Evolutionary conservation across 2,888 invertebrate species (phyloP), one percentile per base, ranked within the genome.

Genomic region (Macrophya alboannulata): DNA sequence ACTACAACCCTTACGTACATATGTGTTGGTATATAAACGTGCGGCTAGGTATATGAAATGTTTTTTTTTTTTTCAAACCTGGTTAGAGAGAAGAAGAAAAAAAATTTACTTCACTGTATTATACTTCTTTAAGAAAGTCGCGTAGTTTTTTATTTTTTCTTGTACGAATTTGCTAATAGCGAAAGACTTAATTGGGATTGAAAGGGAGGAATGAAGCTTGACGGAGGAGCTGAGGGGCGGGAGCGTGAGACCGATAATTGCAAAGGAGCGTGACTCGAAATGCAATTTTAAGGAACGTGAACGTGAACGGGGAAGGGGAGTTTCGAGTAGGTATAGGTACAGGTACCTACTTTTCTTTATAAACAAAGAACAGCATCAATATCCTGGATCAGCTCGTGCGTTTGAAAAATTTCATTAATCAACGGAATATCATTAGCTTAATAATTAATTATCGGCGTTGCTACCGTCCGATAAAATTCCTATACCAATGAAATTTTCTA

Each of bases 341-440:
- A 4, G 71, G 17, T 9, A 9, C 31, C 15, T 25, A 25, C 15
- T 25, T 31, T 55, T 45, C 37, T 31, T 77, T 55, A n/a, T n/a
- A 77, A 77, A 51, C 77, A 77, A 51, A 77, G 51, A 1, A 55
- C 37, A 37, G 45, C 5, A 12, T 74, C 43, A n/a, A n/a, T n/a
- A n/a, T n/a, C 43, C 51, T n/a, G 31, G 25, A 31, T 31, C 31
- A 40, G n/a, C 4, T 40, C n/a, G n/a, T 62, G 43, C 21, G 81
- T 81, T 81, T 81, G 40, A 45, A 62, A 62, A 81, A 81, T 81
- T 59, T 62, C 62, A 81, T 81, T 81, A 81, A 81, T 81, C 81
- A 62, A 81, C 21, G 43, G 81, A 40, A 62, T 81, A 81, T 43
- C 40, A 62, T 62, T 62, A 81, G 21, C 59, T 40, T n/a, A 43